Base-by-base conservation (phyloP, 2,797 vertebrate genomes). In the Phoebastria nigripes region DNA sequence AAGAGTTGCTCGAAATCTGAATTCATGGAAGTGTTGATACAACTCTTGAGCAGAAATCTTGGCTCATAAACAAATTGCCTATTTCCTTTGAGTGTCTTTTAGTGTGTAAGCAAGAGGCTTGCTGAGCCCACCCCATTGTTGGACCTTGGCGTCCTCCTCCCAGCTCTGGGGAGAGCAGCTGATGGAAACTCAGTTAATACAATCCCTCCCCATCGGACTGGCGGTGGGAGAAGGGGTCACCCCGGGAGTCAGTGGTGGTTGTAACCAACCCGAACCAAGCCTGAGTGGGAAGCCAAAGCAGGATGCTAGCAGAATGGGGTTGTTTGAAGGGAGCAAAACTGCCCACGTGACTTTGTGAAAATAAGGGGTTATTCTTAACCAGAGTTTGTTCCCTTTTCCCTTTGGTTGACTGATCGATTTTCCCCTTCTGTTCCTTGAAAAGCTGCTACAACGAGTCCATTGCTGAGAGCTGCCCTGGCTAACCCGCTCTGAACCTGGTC, bases 11-110 rank as follows among this genome's bases (percentile, higher is more conserved):
- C 66, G 13, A 92, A 96, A 94, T 95, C 58, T 83, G 96, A 97
- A 97, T 97, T 97, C 95, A 89, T 94, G 87, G 85, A 97, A 95
- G 96, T 95, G 96, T 97, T 97, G 97, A 97, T 97, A 93, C 87
- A 96, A 94, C 79, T 89, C 91, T 89, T 29, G 63, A 95, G 95
- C 94, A 96, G 96, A 96, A 93, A 91, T 88, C 81, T 91, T 97
- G 97, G 94, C 94, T 71, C 80, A 59, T 71, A 90, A 94, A 84
- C 63, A 91, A 92, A 94, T 96, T 82, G 85, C 83, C 91, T 97
- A 20, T 94, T 97, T 97, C 91, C 93, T 97, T 79, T 87, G 78
- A 92, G 79, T 82, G 78, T 89, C 89, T 91, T 94, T 88, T 28
- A 77, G 46, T 65, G 39, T 88, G 33, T 49, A 91, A 93, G 78